These are phyloP conservation scores for Oreochromis tanganicae DNA, from an alignment of 2,113 vertebrate species.

Conservation along the genomic window DNA sequence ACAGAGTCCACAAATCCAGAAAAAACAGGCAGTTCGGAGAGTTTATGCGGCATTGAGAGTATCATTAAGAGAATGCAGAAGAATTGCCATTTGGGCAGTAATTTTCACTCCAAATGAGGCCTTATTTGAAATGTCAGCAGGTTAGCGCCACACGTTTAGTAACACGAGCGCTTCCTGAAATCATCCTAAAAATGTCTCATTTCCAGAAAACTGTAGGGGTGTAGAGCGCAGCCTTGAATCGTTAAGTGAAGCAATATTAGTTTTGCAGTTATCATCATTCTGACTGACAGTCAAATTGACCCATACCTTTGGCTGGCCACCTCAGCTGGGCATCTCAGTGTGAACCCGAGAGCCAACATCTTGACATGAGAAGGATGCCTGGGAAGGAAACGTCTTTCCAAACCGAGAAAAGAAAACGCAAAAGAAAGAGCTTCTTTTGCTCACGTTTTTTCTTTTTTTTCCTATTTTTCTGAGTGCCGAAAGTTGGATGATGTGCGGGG, in stretches of 20 bases:
- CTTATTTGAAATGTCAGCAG: slow-evolving; percentile 29
- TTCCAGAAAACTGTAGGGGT: slow-evolving; percentile 11
- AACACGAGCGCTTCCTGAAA: slow-evolving; percentile 49
- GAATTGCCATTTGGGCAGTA: not conserved
- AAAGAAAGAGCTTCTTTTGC: slow-evolving; percentile 6
- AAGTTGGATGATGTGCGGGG: slow-evolving; percentile 2
- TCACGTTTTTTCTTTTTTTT: not conserved
- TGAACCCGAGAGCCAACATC: not conserved
- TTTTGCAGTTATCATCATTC: not conserved
- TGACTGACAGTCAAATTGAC: slow-evolving; percentile 44
- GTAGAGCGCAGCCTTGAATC: slow-evolving; percentile 3
- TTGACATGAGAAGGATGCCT: slow-evolving; percentile 37
- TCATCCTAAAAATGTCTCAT: slow-evolving; percentile 9
- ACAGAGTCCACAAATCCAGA: not conserved
- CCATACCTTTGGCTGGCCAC: not conserved
- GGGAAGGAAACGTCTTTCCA: slow-evolving; percentile 24
- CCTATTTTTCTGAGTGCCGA: not conserved
- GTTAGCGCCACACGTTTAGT: slow-evolving; percentile 23
- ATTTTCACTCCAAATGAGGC: slow-evolving; percentile 17
- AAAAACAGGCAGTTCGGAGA: not conserved
- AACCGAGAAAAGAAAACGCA: slow-evolving; percentile 9
- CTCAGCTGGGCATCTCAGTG: not conserved
- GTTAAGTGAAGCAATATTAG: slow-evolving; percentile 2
- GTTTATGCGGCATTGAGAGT: not conserved
- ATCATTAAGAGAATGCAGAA: not conserved